Conservation (phyloP, 2,797 vertebrate genomes). For the Gymnoscopelus braueri region DNA sequence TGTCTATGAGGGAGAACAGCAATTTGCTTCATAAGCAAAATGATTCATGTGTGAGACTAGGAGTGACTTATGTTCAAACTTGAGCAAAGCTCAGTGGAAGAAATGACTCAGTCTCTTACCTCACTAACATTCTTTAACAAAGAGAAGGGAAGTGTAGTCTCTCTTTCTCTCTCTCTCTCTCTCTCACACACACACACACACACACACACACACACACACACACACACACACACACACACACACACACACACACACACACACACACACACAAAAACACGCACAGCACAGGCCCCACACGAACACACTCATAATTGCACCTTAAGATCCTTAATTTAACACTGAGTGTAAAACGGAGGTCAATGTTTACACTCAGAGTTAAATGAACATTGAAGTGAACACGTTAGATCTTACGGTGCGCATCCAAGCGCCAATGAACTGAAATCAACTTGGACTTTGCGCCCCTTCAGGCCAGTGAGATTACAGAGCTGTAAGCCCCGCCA, state of each 20-base stretch:
- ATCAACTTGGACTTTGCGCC: slow-evolving; percentile 54
- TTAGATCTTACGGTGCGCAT: not conserved
- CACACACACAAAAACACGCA: slow-evolving; percentile 5
- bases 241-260: not conserved
- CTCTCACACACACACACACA: not conserved
- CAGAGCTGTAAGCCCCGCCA: slow-evolving; percentile 47
- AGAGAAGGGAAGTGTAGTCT: not conserved
- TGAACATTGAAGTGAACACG: too few relatives aligned
- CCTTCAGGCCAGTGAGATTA: slow-evolving; percentile 51
- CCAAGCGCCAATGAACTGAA: slow-evolving; percentile 20
- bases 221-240: too few relatives aligned
- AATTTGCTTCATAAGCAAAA: too few relatives aligned
- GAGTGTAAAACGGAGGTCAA: too few relatives aligned
- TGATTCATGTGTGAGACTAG: not conserved
- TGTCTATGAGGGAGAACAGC: too few relatives aligned
- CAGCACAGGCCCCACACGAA: not conserved
- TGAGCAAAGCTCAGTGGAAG: not conserved
- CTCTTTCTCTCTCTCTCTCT: not conserved
- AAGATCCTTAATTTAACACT: too few relatives aligned
- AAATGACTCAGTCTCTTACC: not conserved
- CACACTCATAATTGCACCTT: too few relatives aligned
- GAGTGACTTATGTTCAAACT: not conserved
- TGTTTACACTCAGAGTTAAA: too few relatives aligned
- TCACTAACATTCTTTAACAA: not conserved
- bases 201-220: too few relatives aligned